Conservation (phyloP, 2,797 vertebrate species). For the Enteromius mattozi region DNA sequence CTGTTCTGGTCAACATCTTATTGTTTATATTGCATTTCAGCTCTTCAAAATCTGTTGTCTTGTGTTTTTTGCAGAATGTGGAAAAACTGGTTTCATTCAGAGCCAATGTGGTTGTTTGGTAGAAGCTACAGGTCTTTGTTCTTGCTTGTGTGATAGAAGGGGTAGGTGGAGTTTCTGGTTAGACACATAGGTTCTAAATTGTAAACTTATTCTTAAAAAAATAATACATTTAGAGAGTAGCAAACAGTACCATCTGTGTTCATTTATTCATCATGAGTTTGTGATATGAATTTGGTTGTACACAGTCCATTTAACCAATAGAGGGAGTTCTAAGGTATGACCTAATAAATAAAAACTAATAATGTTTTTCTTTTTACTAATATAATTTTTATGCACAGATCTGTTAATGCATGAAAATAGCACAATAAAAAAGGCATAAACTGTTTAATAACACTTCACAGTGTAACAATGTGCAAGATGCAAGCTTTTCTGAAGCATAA, state of each 20-base stretch:
- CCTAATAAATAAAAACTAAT: background rate
- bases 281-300: background rate
- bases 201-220: background rate
- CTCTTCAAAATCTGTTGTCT: background rate
- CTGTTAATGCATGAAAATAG: background rate
- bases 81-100: background rate
- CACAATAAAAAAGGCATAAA: background rate
- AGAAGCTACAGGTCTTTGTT: background rate
- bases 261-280: background rate
- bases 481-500: background rate
- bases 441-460: background rate
- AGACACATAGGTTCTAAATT: background rate
- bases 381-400: background rate
- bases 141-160: background rate
- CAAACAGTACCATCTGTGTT: background rate
- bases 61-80: background rate
- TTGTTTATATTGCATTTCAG: background rate
- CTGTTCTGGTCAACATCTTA: background rate
- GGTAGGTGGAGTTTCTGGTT: background rate
- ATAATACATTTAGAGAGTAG: background rate
- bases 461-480: background rate
- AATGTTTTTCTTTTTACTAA: background rate
- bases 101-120: background rate
- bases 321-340: background rate
- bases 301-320: background rate